Conservation (phyloP, 2,888 invertebrate genomes). For the Spisula solida region DNA sequence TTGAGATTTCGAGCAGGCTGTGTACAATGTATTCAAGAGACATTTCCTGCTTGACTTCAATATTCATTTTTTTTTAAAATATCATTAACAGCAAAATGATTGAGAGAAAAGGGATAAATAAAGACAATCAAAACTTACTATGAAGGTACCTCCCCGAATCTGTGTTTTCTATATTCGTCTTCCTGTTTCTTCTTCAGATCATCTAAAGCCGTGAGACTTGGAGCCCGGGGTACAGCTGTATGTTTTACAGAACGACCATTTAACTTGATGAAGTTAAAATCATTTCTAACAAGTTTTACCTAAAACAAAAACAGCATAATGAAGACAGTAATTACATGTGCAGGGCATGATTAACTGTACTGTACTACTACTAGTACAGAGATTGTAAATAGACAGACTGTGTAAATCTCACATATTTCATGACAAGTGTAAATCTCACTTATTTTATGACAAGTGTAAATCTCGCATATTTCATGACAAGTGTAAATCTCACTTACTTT, state of each 20-base stretch:
- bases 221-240: slow-evolving; percentile 76
- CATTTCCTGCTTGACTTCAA: no score
- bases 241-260: slow-evolving; percentile 84
- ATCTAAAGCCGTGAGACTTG: slow-evolving; percentile 84
- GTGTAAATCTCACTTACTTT: no score
- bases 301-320: slow-evolving; percentile 65
- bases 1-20: background rate
- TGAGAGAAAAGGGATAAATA: background rate
- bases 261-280: slow-evolving; percentile 85
- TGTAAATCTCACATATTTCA: no score
- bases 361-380: no score
- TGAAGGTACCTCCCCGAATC: slow-evolving; percentile 84
- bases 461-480: no score
- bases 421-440: no score
- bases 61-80: no score
- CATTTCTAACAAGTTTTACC: slow-evolving; percentile 80
- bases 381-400: no score
- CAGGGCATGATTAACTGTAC: no score
- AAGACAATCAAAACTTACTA: slow-evolving; percentile 81
- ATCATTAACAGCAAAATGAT: background rate
- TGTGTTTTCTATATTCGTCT: slow-evolving; percentile 81
- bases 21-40: background rate
- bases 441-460: no score
- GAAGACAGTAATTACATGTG: no score
- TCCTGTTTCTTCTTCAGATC: slow-evolving; percentile 84